Evolutionary conservation across 2,888 invertebrate genomes (phyloP), one percentile per base, ranked within the genome.

Genomic region (Volucella bombylans): DNA sequence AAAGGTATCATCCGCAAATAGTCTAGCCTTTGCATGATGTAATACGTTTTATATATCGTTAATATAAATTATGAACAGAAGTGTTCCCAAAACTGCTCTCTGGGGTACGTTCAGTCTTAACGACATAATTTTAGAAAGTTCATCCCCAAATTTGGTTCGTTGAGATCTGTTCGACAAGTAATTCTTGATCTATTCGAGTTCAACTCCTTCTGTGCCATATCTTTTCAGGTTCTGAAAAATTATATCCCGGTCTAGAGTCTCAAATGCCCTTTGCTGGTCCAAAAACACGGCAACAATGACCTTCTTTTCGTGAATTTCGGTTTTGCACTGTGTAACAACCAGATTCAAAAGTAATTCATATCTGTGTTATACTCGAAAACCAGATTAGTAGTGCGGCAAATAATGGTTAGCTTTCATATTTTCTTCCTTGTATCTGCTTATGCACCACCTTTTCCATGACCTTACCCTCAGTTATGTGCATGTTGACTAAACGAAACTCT

Each of bases 231-330:
- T 65, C 18, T 52, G 1, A 31, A 52, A 8, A 9, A 52, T 12
- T 52, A 65, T 52, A 10, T 52, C 3, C 8, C 47, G 23, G 8
- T 62, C 62, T 31, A 62, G 49, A 2, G 47, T 62, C 45, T 47
- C 45, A 8, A 62, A 31, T 11, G 47, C 4, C 6, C 31, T 31
- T 31, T 31, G 31, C 31, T 6, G 1, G 31, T 6, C 62, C 1
- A 59, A 23, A 23, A 23, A 23, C 12, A 59, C 23, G 0, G 12
- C 43, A 43, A 59, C 1, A 38, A 49, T 49, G 39, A 31, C 10
- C 8, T 50, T 50, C 8, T 49, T 49, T 8, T 1, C 15, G 12
- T 49, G 4, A 49, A 31, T 8, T 11, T 49, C 14, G 4, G 49
- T 49, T 49, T 49, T 50, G 18, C 50, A 14, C 18, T 14, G 50